phyloP scores from a whole-genome alignment of 92 coral and sea anemone species.

The Scolanthus callimorphus region DNA sequence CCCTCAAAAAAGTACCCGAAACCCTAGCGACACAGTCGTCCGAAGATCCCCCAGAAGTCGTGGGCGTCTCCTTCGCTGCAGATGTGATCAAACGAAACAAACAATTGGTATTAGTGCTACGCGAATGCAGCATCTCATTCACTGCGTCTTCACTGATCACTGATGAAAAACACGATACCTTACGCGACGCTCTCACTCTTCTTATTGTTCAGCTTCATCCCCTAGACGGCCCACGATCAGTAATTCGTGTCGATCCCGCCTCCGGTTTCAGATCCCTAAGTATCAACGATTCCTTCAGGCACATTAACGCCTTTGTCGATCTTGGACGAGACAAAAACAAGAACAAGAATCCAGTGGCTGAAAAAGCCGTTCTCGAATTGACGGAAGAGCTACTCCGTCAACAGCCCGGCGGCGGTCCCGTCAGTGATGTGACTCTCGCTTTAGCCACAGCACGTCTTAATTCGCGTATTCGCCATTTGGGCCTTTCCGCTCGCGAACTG shows the following conservation, averaged over 20 bases:
- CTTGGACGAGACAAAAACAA: conserved; percentile 31
- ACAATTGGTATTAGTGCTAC: too few species aligned
- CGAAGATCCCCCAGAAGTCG: too few species aligned
- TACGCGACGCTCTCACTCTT: conserved; percentile 41
- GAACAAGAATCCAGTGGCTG: conserved; percentile 51
- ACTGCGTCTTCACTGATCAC: too few species aligned
- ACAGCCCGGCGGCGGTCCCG: conserved; percentile 33
- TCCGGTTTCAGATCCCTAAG: too few species aligned
- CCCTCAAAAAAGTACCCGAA: too few species aligned
- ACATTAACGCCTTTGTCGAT: conserved; percentile 21
- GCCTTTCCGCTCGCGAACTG: too few species aligned
- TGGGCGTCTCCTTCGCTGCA: too few species aligned
- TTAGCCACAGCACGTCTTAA: conserved; percentile 23
- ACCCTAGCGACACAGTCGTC: too few species aligned
- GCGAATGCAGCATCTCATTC: too few species aligned
- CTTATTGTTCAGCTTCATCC: conserved; percentile 35
- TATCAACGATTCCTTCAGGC: conserved; percentile 20
- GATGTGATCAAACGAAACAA: too few species aligned
- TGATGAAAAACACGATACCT: conserved; percentile 45
- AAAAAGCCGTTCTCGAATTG: conserved; percentile 40
- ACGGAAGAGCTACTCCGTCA: conserved; percentile 41
- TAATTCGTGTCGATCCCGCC: too few species aligned
- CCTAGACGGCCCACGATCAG: conserved; percentile 46
- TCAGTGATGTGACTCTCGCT: conserved; percentile 5
- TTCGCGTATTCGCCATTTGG: too few species aligned